Conservation (phyloP, 1,140 invertebrate genomes). For the Leptopilina boulardi region DNA sequence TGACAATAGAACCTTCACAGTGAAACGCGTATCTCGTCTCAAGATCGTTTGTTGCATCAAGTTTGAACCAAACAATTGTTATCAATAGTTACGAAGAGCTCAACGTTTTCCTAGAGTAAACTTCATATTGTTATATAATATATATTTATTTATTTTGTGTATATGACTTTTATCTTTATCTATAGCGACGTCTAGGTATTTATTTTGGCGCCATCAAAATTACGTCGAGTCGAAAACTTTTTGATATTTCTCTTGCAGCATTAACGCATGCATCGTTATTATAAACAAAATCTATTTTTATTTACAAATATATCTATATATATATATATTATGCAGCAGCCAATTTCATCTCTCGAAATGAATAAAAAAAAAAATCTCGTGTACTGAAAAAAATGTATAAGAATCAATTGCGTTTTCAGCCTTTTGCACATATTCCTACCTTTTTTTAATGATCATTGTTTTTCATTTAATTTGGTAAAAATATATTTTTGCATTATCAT, state of each 20-base stretch:
- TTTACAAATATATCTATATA: not conserved
- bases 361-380: not conserved
- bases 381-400: not conserved
- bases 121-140: not conserved
- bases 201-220: conserved; percentile 29
- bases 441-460: too few species aligned
- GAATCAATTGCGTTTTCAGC: too few species aligned
- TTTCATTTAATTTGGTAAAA: too few species aligned
- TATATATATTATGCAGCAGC: not conserved
- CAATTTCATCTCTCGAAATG: not conserved
- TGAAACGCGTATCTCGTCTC: not conserved
- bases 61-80: conserved; percentile 8
- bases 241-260: conserved; percentile 17
- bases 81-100: not conserved
- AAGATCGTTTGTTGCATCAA: conserved; percentile 1
- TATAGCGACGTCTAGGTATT: not conserved
- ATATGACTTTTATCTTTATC: not conserved
- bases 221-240: conserved; percentile 1
- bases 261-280: not conserved
- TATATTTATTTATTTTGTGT: not conserved
- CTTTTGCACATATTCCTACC: too few species aligned
- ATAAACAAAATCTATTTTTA: conserved; percentile 21
- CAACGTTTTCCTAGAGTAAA: not conserved
- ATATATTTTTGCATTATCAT: too few species aligned
- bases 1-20: conserved; percentile 9